These are phyloP conservation scores for Amiota minor DNA, from an alignment of 2,888 invertebrate species.

Conservation along the genomic window DNA sequence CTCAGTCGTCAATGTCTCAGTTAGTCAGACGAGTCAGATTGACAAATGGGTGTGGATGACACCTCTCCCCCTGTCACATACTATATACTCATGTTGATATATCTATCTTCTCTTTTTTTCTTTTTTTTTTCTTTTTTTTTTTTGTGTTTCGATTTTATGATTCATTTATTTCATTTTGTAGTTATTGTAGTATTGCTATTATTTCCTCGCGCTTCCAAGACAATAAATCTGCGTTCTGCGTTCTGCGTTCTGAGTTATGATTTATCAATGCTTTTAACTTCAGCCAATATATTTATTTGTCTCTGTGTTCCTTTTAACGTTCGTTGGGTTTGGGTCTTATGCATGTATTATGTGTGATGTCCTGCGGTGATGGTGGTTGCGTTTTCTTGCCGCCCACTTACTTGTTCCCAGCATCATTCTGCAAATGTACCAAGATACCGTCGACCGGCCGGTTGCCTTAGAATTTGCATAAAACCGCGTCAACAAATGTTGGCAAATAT, in stretches of 20 bases:
- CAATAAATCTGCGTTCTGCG: slow-evolving; percentile 49
- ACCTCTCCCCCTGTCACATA: no score
- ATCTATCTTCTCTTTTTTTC: not conserved
- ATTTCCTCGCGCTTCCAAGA: slow-evolving; percentile 14
- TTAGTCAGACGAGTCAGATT: no score
- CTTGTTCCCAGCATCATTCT: no score
- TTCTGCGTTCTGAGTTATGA: slow-evolving; percentile 56
- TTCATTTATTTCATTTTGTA: not conserved
- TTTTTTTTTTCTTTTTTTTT: not conserved
- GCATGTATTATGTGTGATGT: no score
- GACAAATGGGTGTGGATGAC: no score
- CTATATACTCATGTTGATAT: no score
- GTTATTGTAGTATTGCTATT: not conserved
- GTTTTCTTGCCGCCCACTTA: no score
- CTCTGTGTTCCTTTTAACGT: not conserved
- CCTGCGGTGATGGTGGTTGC: no score
- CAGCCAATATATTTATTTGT: slow-evolving; percentile 50
- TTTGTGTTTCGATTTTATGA: not conserved
- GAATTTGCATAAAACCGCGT: slow-evolving; percentile 27
- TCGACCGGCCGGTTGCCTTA: not conserved
- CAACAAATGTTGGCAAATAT: slow-evolving; percentile 23
- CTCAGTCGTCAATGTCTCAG: no score
- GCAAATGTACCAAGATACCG: no score
- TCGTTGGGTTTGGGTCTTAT: no score
- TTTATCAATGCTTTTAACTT: slow-evolving; percentile 68